Base-by-base conservation (phyloP, 37 sponge, comb jelly and placozoan genomes). In the Tethya wilhelma region DNA sequence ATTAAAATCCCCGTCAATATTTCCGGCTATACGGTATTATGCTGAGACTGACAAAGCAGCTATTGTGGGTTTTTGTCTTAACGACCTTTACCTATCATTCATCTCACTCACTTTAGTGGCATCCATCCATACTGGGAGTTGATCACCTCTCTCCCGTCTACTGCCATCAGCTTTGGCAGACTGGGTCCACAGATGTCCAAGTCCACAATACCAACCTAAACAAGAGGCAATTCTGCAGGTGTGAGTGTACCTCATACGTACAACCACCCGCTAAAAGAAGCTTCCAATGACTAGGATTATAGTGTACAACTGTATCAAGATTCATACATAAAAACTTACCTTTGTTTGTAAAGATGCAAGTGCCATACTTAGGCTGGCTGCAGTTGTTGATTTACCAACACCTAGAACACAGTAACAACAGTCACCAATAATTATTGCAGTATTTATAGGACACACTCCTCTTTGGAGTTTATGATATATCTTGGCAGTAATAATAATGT, bases 181-280 rank as follows among this genome's bases (percentile, higher is more conserved):
- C 93, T 93, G 7, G 97, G 97, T 28, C 97, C 97, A 76, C 97
- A 96, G 44, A 96, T 93, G 75, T 96, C 97, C 40, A 96, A 67
- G 72, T 96, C 97, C 17, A 64, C 67, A 17, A 96, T 41, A 20
- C 97, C 97, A 83, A 96, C 94, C 91, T 96, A 39, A 19, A 28
- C 23, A 56, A 1, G 9, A 1, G 36, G 38, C 20, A 46, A 60
- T 60, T 49, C 14, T 49, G 14, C 14, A 14, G 53, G 14, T 19
- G 53, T 14, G 14, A 49, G 14, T 19, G 14, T 19, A 49, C 9
- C 14, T 9, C 9, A 9, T 49, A 14, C 9, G 53, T 14, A 49
- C 9, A 14, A 14, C 9, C 9, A 49, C 53, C 9, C 9, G 14
- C 9, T 49, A 49, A 19, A 58, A 58, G 14, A 58, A n/a, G 28